Conservation (phyloP, 2,797 vertebrate genomes). For the Enteromius anoplus region DNA sequence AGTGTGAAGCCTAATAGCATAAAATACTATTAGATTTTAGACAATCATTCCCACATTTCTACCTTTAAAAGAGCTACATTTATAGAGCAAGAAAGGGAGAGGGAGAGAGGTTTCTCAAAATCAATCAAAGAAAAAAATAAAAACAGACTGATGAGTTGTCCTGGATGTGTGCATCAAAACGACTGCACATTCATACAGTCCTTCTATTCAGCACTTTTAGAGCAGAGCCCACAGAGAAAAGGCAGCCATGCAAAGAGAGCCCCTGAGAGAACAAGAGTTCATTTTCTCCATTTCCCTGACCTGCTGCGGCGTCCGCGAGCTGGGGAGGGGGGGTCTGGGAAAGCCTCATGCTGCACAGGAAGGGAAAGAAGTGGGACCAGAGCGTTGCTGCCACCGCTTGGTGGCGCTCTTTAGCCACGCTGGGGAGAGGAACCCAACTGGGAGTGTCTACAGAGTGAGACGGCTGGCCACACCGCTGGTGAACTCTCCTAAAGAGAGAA, state of each 20-base stretch:
- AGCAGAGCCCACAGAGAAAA: constrained; percentile 38
- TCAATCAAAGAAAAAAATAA: background rate
- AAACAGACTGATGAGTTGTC: background rate
- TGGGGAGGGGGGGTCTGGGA: constrained; percentile 85
- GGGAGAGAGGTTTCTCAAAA: background rate
- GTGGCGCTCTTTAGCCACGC: constrained; percentile 92
- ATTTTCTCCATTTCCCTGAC: constrained; percentile 72
- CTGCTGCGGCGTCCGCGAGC: constrained; percentile 93
- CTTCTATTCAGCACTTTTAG: constrained; percentile 39
- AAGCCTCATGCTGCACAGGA: constrained; percentile 88
- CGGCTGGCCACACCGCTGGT: constrained; percentile 79
- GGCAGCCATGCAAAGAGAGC: constrained; percentile 41
- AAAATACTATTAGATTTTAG: constrained; percentile 12
- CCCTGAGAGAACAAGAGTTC: constrained; percentile 48
- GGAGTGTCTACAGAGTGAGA: constrained; percentile 55
- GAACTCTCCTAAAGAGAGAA: constrained; percentile 79
- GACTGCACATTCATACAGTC: background rate
- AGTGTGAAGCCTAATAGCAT: constrained; percentile 87
- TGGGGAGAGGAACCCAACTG: constrained; percentile 70
- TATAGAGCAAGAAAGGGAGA: background rate
- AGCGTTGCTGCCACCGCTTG: constrained; percentile 89
- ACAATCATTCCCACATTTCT: background rate
- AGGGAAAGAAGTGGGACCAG: constrained; percentile 94
- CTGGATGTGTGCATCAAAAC: constrained; percentile 25
- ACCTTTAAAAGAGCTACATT: background rate